These are phyloP conservation scores for Odocoileus hemionus DNA, from an alignment of 2,113 vertebrate species.

Conservation along the genomic window DNA sequence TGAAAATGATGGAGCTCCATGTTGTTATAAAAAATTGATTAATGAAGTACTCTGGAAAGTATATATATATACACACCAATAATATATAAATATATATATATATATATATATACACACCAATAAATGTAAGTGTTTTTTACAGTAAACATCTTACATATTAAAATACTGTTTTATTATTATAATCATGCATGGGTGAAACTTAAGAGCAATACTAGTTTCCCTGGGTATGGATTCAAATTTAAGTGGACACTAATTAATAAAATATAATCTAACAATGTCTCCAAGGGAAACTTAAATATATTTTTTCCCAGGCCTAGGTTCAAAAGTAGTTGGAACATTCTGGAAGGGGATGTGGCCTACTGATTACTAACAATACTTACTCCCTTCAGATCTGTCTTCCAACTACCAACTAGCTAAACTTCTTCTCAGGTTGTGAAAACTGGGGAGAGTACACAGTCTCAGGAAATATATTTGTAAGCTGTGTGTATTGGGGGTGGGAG, in stretches of 20 bases:
- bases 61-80: background rate
- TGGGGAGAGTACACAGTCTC: background rate
- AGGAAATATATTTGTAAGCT: background rate
- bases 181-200: background rate
- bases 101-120: background rate
- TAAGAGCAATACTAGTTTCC: constrained; percentile 28
- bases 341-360: background rate
- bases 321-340: background rate
- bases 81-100: background rate
- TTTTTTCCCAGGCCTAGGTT: background rate
- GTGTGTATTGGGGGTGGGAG: background rate
- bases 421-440: background rate
- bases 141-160: background rate
- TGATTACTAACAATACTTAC: background rate
- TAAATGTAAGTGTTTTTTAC: background rate
- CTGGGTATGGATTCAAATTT: constrained; percentile 18
- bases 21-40: background rate
- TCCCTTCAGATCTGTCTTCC: background rate
- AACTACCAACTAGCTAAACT: background rate
- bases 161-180: background rate
- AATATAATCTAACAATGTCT: constrained; percentile 16
- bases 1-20: background rate
- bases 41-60: background rate
- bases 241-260: constrained; percentile 39
- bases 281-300: constrained; percentile 23